Conservation (phyloP, 2,888 invertebrate species). For the Scotopteryx bipunctaria region DNA sequence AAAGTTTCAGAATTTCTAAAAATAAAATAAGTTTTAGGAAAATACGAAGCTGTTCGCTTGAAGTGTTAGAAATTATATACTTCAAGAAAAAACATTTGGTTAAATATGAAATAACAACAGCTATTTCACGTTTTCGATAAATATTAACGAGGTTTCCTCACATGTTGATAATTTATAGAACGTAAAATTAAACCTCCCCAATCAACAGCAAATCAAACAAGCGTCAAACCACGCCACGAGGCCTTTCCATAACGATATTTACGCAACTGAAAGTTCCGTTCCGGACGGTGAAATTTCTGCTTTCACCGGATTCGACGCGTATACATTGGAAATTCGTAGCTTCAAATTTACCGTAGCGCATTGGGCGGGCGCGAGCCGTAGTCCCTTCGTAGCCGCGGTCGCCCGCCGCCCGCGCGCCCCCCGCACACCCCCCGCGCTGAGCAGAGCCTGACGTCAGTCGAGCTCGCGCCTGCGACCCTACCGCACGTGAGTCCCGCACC, state of each 20-base stretch:
- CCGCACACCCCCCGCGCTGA: slow-evolving; percentile 43
- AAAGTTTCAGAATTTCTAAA: no score
- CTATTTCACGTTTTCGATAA: no score
- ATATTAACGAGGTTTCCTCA: no score
- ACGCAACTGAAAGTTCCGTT: slow-evolving; percentile 44
- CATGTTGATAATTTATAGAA: no score
- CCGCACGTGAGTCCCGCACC: slow-evolving; percentile 43
- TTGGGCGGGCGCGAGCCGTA: slow-evolving; percentile 70
- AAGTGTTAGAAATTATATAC: no score
- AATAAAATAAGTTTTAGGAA: no score
- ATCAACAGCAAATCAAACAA: slow-evolving; percentile 19
- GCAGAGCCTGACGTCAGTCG: slow-evolving; percentile 73
- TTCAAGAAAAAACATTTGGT: no score
- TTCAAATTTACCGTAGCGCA: slow-evolving; percentile 65
- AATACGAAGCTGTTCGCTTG: no score
- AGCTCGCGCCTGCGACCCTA: slow-evolving; percentile 52
- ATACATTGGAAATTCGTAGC: slow-evolving; percentile 61
- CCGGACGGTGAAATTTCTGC: slow-evolving; percentile 40
- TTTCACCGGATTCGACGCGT: slow-evolving; percentile 50
- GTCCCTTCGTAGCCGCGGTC: slow-evolving; percentile 58
- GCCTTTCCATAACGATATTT: slow-evolving; percentile 24
- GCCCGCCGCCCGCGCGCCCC: slow-evolving; percentile 52
- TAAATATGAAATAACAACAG: no score
- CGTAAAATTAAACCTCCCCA: slow-evolving; percentile 1
- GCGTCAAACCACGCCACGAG: slow-evolving; percentile 2